A percentile compares a stretch with the other conserved stretches of the same genome.
Conservation (phyloP, 2,113 vertebrate species). For the Grammomys surdaster region DNA sequence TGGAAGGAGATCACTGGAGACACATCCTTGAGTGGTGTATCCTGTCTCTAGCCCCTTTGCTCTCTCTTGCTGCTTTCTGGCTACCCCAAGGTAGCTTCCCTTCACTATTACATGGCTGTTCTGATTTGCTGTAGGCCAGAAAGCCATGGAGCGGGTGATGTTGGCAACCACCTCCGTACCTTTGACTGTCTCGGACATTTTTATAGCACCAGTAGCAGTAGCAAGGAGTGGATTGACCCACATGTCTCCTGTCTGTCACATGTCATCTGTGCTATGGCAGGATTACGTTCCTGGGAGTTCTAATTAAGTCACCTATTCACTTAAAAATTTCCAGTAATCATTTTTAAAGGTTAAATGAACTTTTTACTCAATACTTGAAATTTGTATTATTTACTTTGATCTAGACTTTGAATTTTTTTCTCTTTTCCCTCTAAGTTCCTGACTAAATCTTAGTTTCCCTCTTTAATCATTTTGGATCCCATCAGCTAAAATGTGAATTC, state of each 20-base stretch:
- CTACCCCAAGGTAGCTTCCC: too few species aligned
- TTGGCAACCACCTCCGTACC: not conserved
- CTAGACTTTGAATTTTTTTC: conserved; percentile 1
- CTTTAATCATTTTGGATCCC: not conserved
- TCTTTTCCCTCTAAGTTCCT: conserved; percentile 13
- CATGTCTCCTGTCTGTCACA: not conserved
- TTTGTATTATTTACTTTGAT: not conserved
- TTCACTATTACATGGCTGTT: not conserved
- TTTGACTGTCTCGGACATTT: too few species aligned
- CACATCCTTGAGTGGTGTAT: not conserved
- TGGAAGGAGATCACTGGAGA: not conserved
- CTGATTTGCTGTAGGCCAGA: not conserved
- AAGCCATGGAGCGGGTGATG: not conserved
- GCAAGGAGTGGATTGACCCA: not conserved
- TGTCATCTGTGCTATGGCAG: not conserved
- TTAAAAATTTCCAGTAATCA: not conserved
- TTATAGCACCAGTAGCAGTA: not conserved
- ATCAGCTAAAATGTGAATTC: not conserved
- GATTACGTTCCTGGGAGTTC: not conserved
- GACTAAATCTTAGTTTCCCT: not conserved
- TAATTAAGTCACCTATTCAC: not conserved
- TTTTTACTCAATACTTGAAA: not conserved
- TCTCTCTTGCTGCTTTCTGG: not conserved
- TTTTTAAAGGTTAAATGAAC: conserved; percentile 42
- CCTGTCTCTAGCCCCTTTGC: not conserved